These are phyloP conservation scores for Stramonita haemastoma DNA, from an alignment of 2,888 invertebrate species.

Conservation along the genomic window DNA sequence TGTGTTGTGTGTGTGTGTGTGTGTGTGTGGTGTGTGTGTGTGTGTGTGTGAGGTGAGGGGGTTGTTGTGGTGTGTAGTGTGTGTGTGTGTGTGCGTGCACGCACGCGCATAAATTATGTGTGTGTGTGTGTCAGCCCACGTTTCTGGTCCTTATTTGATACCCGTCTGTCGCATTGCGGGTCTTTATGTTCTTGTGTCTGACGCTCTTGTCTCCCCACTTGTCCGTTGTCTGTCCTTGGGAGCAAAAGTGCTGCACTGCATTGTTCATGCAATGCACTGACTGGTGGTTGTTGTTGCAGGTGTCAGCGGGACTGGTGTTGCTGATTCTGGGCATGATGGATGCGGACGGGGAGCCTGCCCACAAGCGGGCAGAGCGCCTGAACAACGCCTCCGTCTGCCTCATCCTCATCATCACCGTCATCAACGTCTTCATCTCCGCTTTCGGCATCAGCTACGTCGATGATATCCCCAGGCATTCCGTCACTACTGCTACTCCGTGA, in stretches of 20 bases:
- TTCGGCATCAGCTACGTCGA: slow-evolving; percentile 58
- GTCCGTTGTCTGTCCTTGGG: too few relatives aligned
- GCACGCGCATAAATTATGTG: not conserved
- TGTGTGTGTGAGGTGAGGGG: not conserved
- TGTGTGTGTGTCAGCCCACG: not conserved
- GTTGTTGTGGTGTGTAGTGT: not conserved
- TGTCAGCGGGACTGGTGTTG: slow-evolving; percentile 53
- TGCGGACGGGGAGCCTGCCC: slow-evolving; percentile 46
- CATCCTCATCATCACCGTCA: slow-evolving; percentile 61
- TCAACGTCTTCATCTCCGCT: slow-evolving; percentile 64
- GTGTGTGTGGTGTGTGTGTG: not conserved
- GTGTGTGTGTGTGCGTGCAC: not conserved
- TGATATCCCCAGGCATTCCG: not conserved
- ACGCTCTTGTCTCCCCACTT: too few relatives aligned
- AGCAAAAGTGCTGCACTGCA: too few relatives aligned
- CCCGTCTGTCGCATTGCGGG: too few relatives aligned
- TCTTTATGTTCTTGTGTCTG: too few relatives aligned
- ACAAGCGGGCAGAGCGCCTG: slow-evolving; percentile 50
- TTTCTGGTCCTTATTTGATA: too few relatives aligned
- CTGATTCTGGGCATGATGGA: slow-evolving; percentile 62
- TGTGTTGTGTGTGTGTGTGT: too few relatives aligned
- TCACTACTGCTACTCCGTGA: too few relatives aligned
- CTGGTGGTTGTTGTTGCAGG: slow-evolving; percentile 24
- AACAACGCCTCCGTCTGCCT: slow-evolving; percentile 59
- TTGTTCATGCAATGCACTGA: too few relatives aligned